A percentile compares a stretch with the other conserved stretches of the same genome.
Evolutionary conservation across 2,797 vertebrate genomes (phyloP).

Genomic region (Muscicapa comitata): DNA sequence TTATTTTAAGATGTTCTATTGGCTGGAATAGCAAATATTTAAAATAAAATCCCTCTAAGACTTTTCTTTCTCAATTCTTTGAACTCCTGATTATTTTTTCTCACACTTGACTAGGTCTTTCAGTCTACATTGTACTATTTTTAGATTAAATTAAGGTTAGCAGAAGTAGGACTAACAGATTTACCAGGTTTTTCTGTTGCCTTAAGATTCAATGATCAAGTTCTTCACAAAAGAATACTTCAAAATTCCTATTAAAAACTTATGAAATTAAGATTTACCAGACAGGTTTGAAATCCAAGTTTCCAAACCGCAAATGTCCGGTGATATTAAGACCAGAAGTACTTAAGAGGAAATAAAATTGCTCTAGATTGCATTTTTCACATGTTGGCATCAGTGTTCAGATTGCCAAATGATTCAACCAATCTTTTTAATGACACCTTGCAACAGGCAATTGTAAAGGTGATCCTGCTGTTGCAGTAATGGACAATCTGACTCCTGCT

Average conservation of each 20-base stretch:
- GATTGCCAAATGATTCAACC: constrained; percentile 1
- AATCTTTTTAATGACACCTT: constrained; percentile 61
- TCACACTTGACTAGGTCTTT: not conserved
- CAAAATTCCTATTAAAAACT: not conserved
- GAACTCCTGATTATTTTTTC: not conserved
- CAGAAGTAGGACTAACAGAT: not conserved
- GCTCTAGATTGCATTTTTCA: not conserved
- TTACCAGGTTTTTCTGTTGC: not conserved
- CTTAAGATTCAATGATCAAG: not conserved
- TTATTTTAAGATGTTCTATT: not conserved
- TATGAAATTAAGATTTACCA: not conserved
- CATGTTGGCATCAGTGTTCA: constrained; percentile 20
- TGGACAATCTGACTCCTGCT: constrained; percentile 33
- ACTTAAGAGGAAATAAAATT: not conserved
- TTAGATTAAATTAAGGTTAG: not conserved
- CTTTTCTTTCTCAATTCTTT: not conserved
- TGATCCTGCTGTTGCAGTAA: constrained; percentile 12
- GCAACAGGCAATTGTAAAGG: constrained; percentile 59
- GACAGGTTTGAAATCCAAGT: not conserved
- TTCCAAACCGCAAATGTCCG: not conserved
- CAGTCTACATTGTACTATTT: not conserved
- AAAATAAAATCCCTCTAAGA: not conserved
- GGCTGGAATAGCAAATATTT: not conserved
- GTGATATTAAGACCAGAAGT: not conserved
- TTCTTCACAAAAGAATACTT: not conserved